Conservation (phyloP, 2,113 vertebrate genomes). For the Saccopteryx leptura region DNA sequence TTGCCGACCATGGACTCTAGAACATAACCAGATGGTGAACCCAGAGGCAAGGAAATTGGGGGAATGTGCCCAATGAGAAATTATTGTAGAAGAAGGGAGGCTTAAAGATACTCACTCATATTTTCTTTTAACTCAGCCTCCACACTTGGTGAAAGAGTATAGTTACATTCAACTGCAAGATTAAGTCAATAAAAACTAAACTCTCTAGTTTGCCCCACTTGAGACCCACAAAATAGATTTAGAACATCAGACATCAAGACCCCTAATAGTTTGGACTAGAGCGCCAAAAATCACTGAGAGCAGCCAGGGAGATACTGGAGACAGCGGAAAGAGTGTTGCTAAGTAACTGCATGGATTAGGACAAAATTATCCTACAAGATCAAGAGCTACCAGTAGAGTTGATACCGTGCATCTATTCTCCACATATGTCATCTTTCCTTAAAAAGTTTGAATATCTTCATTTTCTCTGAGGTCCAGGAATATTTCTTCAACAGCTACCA, state of each 20-base stretch:
- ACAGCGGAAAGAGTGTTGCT: neutral
- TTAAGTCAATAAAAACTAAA: neutral
- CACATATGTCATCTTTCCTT: neutral
- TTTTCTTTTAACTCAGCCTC: neutral
- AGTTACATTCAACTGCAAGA: neutral
- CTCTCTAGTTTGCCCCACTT: neutral
- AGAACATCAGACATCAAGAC: neutral
- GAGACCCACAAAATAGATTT: neutral
- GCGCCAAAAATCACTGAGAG: neutral
- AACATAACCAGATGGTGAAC: neutral
- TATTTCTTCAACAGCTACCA: conserved; percentile 25
- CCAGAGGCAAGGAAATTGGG: neutral
- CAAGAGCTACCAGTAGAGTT: neutral
- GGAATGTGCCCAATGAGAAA: neutral
- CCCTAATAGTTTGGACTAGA: neutral
- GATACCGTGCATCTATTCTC: neutral
- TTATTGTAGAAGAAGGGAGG: neutral
- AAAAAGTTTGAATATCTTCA: conserved; percentile 25
- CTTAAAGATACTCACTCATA: neutral
- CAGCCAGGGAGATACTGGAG: neutral
- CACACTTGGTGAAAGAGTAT: neutral
- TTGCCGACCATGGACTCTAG: no score
- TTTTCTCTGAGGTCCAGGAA: conserved; percentile 35
- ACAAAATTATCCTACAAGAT: neutral
- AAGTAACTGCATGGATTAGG: neutral